Conservation (phyloP, 1,140 invertebrate genomes). For the Ceratoteleas bidentatus region DNA sequence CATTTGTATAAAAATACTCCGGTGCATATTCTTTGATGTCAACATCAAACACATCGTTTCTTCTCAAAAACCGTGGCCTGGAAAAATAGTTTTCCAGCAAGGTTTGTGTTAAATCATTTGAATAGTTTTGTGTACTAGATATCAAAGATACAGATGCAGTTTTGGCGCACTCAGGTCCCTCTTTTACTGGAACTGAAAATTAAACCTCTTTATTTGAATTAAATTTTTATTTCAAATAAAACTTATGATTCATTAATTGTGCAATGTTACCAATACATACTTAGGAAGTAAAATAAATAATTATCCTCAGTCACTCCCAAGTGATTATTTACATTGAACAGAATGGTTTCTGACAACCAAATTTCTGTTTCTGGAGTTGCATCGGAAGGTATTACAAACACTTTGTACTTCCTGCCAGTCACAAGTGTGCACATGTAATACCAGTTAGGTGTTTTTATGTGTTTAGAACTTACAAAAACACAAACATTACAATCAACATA, state of each 20-base stretch:
- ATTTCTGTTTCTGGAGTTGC: conserved; percentile 73
- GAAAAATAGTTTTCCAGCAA: conserved; percentile 83
- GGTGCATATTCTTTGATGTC: conserved; percentile 79
- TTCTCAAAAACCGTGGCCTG: conserved; percentile 81
- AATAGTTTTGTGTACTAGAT: conserved; percentile 78
- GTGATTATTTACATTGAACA: conserved; percentile 79
- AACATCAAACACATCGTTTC: conserved; percentile 82
- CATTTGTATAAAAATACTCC: conserved; percentile 75
- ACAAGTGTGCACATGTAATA: conserved; percentile 69
- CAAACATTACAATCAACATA: conserved; percentile 71
- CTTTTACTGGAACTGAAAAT: conserved; percentile 68
- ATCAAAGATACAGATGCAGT: conserved; percentile 82
- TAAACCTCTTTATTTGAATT: neutral
- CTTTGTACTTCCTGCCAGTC: conserved; percentile 72
- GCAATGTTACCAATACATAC: too few relatives aligned
- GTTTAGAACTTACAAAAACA: conserved; percentile 57
- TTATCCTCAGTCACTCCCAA: conserved; percentile 32
- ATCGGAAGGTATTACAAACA: conserved; percentile 75
- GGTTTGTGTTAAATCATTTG: conserved; percentile 76
- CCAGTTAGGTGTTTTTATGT: conserved; percentile 57
- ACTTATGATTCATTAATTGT: too few relatives aligned
- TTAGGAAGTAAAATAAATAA: conserved; percentile 28
- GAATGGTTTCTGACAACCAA: conserved; percentile 80
- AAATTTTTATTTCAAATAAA: too few relatives aligned
- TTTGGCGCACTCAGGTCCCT: conserved; percentile 76